A percentile compares a stretch with the other conserved stretches of the same genome.
These are phyloP conservation scores for Hippopotamus amphibius DNA, from an alignment of 2,113 vertebrate species.

Conservation along the genomic window DNA sequence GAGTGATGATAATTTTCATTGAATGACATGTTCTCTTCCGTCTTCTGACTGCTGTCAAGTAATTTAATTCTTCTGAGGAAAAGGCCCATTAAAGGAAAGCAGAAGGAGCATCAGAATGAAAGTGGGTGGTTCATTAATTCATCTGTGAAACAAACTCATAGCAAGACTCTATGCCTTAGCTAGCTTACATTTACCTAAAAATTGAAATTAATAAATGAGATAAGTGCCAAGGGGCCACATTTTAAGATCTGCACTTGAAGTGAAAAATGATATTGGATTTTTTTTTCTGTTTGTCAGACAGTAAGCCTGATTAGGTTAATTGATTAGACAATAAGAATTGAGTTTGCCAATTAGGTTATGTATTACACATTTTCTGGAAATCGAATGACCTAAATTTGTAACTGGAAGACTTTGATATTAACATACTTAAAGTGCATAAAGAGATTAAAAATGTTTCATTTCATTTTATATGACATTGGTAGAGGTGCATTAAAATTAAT, in stretches of 20 bases:
- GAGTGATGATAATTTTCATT: neutral
- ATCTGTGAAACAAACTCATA: neutral
- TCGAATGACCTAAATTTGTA: neutral
- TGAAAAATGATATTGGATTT: neutral
- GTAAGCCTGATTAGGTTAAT: neutral
- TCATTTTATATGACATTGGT: neutral
- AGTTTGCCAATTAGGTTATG: neutral
- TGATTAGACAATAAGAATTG: neutral
- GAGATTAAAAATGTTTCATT: neutral
- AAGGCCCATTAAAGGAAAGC: neutral
- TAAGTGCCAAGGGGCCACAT: neutral
- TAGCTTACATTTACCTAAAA: neutral
- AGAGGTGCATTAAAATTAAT: neutral
- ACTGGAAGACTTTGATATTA: neutral
- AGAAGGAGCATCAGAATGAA: neutral
- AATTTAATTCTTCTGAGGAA: neutral
- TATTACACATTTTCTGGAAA: neutral
- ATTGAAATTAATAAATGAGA: neutral
- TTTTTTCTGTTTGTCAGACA: neutral
- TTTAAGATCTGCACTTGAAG: neutral
- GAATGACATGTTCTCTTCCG: neutral
- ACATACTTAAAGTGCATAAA: neutral
- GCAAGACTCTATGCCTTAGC: neutral
- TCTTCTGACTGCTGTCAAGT: neutral
- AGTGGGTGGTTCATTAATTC: neutral